Percentiles rank a stretch among this genome's conserved stretches.
phyloP scores from a whole-genome alignment of 2,797 vertebrate species.

The Cirrhinus molitorella region DNA sequence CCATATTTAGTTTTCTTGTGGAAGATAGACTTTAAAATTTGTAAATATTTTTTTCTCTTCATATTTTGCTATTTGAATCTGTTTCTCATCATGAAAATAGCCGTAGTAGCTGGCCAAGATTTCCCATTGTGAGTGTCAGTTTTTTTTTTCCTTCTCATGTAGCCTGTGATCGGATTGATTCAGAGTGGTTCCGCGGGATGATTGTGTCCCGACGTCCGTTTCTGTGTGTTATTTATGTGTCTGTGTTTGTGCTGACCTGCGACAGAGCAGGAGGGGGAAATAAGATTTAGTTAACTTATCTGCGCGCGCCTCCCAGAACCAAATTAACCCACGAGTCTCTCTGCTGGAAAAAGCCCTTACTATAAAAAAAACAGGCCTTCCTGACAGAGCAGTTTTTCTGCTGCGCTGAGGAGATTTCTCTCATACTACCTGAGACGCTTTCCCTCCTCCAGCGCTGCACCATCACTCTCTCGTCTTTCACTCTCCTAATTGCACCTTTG shows the following conservation, averaged over 20 bases:
- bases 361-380: constrained; percentile 69
- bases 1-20: not conserved
- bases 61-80: not conserved
- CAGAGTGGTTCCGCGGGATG: too few relatives aligned
- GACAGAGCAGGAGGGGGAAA: constrained; percentile 54
- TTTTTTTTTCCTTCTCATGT: too few relatives aligned
- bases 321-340: constrained; percentile 73
- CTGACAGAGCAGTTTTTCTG: constrained; percentile 82
- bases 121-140: too few relatives aligned
- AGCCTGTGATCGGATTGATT: too few relatives aligned
- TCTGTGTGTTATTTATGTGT: constrained; percentile 40
- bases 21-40: not conserved
- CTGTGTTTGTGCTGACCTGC: constrained; percentile 60
- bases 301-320: constrained; percentile 62
- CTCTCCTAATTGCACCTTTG: constrained; percentile 14
- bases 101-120: too few relatives aligned
- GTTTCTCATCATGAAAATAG: not conserved
- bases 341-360: constrained; percentile 72
- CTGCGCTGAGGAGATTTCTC: constrained; percentile 82
- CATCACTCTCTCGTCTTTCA: constrained; percentile 57
- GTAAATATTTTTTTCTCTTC: not conserved
- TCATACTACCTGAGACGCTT: constrained; percentile 75
- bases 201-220: too few relatives aligned
- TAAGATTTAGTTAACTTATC: constrained; percentile 67
- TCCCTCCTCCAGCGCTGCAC: constrained; percentile 7